Conservation (phyloP, 2,113 vertebrate species). For the Neodontobutis hainanensis region DNA sequence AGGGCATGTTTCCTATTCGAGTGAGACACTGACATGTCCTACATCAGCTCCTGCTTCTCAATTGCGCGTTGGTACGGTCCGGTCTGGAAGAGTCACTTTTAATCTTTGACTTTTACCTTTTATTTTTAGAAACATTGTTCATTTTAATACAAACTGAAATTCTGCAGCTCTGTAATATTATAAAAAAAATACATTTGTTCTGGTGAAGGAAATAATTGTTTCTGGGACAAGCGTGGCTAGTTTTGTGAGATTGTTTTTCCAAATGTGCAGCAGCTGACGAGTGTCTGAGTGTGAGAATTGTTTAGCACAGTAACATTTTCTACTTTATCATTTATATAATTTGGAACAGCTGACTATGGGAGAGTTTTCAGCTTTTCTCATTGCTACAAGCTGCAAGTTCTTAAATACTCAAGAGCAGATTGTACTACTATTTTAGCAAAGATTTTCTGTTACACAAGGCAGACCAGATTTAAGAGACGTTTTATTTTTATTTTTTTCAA, state of each 20-base stretch:
- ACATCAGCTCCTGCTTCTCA: not conserved
- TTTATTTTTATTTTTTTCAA: not conserved
- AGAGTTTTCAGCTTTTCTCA: not conserved
- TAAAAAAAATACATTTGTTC: not conserved
- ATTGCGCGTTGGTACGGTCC: conserved; percentile 23
- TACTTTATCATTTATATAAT: not conserved
- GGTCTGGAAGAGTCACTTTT: conserved; percentile 18
- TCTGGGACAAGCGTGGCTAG: not conserved
- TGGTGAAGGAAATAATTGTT: not conserved
- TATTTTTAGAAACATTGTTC: conserved; percentile 4
- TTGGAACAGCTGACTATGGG: not conserved
- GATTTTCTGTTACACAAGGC: not conserved
- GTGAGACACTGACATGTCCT: conserved; percentile 72
- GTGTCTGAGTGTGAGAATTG: not conserved
- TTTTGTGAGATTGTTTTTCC: not conserved
- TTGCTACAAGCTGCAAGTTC: not conserved
- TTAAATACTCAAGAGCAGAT: not conserved
- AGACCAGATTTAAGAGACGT: not conserved
- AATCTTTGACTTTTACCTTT: not conserved
- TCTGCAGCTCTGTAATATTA: not conserved
- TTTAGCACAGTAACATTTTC: not conserved
- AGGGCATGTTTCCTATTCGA: conserved; percentile 91
- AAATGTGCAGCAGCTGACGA: not conserved
- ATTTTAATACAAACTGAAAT: conserved; percentile 13
- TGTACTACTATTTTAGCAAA: not conserved